phyloP scores from a whole-genome alignment of 2,113 vertebrate species.

The Aythya baeri region DNA sequence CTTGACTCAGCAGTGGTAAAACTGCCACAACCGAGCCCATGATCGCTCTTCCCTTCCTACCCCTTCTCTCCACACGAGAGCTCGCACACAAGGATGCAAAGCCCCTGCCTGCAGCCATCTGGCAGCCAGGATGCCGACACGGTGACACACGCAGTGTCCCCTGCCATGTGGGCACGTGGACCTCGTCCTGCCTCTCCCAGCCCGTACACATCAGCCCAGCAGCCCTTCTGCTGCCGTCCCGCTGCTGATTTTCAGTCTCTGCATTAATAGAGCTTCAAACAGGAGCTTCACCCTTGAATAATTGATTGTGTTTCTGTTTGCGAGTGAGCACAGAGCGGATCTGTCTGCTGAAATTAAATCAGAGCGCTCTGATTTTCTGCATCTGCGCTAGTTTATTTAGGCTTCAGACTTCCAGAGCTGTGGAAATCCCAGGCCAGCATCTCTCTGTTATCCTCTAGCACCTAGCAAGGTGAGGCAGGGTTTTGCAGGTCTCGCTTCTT shows the following conservation, averaged over 20 bases:
- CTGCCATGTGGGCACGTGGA: fast-evolving
- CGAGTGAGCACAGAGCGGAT: not conserved
- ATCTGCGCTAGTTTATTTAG: not conserved
- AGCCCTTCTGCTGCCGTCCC: fast-evolving
- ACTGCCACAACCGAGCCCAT: not conserved
- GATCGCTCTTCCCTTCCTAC: not conserved
- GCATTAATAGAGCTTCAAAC: not conserved
- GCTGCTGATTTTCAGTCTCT: not conserved
- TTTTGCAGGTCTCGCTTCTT: not conserved
- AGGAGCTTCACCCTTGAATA: not conserved
- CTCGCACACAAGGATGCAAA: fast-evolving
- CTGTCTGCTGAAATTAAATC: conserved; percentile 34
- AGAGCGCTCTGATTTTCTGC: not conserved
- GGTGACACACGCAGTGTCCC: not conserved
- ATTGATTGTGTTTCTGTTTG: conserved; percentile 8
- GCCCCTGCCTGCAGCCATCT: not conserved
- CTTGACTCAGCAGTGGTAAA: not conserved
- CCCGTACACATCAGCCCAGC: not conserved
- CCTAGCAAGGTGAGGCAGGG: not conserved
- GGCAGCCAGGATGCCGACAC: not conserved
- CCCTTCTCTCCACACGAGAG: not conserved
- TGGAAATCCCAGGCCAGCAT: not conserved
- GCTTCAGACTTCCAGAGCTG: not conserved
- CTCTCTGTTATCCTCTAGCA: not conserved
- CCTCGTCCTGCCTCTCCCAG: not conserved